Evolutionary conservation across 1,140 invertebrate species (phyloP).

Genomic region (Cydia amplana): DNA sequence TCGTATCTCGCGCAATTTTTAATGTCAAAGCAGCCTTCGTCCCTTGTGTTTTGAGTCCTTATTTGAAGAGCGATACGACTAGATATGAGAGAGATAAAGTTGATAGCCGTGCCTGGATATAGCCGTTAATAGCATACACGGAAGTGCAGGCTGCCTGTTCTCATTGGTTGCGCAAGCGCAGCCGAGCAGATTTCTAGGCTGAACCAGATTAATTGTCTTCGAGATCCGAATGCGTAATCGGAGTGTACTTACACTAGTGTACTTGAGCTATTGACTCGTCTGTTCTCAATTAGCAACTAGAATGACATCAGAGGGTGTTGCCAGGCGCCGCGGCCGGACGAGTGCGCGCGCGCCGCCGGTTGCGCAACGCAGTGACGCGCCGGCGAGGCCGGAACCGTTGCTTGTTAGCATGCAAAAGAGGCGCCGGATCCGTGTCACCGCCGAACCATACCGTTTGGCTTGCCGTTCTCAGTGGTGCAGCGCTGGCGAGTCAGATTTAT

Average conservation of each 20-base stretch:
- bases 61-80: not conserved
- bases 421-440: slow-evolving; percentile 62
- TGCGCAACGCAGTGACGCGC: slow-evolving; percentile 70
- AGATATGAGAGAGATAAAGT: not conserved
- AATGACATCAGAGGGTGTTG: slow-evolving; percentile 47
- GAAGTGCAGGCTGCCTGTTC: slow-evolving; percentile 9
- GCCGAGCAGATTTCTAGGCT: not conserved
- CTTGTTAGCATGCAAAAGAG: slow-evolving; percentile 72
- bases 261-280: not conserved
- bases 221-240: not conserved
- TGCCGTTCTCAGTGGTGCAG: slow-evolving; percentile 52
- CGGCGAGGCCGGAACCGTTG: slow-evolving; percentile 65
- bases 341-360: slow-evolving; percentile 62
- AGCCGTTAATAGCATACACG: slow-evolving; percentile 9
- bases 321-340: slow-evolving; percentile 66
- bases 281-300: not conserved
- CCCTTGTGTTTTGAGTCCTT: not conserved
- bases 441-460: slow-evolving; percentile 49
- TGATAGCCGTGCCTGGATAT: not conserved
- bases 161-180: not conserved
- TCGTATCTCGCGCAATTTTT: not conserved
- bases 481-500: slow-evolving; percentile 36
- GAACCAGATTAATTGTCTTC: not conserved
- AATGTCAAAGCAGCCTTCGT: not conserved
- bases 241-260: not conserved